These are phyloP conservation scores for Smithornis capensis DNA, from an alignment of 2,113 vertebrate species.

Conservation along the genomic window DNA sequence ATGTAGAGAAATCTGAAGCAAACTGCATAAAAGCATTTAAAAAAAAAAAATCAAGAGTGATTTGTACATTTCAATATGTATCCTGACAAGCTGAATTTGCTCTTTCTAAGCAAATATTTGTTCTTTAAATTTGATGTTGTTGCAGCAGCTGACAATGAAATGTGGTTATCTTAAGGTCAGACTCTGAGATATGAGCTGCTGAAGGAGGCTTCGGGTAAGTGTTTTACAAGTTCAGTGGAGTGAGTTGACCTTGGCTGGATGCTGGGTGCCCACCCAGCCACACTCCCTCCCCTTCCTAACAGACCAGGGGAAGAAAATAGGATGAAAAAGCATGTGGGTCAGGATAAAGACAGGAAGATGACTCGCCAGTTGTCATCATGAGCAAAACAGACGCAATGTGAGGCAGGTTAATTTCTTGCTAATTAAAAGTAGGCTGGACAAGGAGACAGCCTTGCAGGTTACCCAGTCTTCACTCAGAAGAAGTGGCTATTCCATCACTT, in stretches of 20 bases:
- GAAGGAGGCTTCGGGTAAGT: background rate
- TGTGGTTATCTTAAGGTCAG: background rate
- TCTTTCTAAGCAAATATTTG: background rate
- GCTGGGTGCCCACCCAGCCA: rapidly evolving
- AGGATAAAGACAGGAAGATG: background rate
- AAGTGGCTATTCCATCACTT: background rate
- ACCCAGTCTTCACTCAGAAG: background rate
- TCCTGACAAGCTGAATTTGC: background rate
- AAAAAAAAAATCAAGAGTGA: background rate
- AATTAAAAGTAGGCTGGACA: background rate
- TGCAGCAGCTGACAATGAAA: background rate
- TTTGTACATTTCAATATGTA: background rate
- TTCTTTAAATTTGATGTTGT: background rate
- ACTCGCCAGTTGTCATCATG: background rate
- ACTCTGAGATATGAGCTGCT: background rate
- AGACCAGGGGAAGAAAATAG: background rate
- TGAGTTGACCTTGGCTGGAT: background rate
- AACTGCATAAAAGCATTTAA: background rate
- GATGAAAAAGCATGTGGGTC: rapidly evolving
- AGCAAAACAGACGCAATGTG: background rate
- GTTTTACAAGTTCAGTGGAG: background rate
- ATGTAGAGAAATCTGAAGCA: background rate
- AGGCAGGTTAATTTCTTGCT: background rate
- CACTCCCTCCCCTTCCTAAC: background rate
- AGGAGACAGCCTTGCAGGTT: background rate